Evolutionary conservation across 2,888 invertebrate genomes (phyloP).

Genomic region (Mythimna ferrago): DNA sequence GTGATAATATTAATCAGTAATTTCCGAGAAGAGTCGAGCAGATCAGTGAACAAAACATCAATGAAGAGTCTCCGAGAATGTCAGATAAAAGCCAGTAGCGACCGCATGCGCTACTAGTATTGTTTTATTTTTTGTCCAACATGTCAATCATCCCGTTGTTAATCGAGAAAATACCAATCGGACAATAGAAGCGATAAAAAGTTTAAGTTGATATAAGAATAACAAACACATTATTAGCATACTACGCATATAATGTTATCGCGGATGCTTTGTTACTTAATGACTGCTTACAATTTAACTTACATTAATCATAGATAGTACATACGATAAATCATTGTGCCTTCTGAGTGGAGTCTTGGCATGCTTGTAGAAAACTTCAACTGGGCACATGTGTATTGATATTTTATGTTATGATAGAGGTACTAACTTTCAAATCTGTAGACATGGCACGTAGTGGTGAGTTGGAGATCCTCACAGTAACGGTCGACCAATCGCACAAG

Average conservation of each 20-base stretch:
- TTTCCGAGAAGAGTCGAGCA: slow-evolving; percentile 52
- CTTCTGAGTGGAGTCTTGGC: slow-evolving; percentile 44
- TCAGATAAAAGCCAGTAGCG: slow-evolving; percentile 72
- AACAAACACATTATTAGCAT: slow-evolving; percentile 73
- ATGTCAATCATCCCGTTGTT: slow-evolving; percentile 79
- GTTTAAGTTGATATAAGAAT: slow-evolving; percentile 70
- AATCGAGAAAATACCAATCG: slow-evolving; percentile 79
- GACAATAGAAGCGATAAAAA: slow-evolving; percentile 81
- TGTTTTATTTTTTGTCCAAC: slow-evolving; percentile 80
- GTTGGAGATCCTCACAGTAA: slow-evolving; percentile 55
- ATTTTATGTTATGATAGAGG: slow-evolving; percentile 57
- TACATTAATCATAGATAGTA: slow-evolving; percentile 69
- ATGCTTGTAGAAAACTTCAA: slow-evolving; percentile 48
- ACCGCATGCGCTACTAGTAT: slow-evolving; percentile 73
- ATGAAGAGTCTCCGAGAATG: slow-evolving; percentile 61
- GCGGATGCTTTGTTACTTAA: slow-evolving; percentile 70
- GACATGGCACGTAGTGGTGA: slow-evolving; percentile 62
- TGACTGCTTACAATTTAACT: slow-evolving; percentile 69
- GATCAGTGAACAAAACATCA: slow-evolving; percentile 64
- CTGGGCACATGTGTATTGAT: slow-evolving; percentile 52
- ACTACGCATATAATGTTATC: slow-evolving; percentile 69
- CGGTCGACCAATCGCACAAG: slow-evolving; percentile 62
- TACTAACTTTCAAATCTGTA: slow-evolving; percentile 72
- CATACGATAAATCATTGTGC: slow-evolving; percentile 54
- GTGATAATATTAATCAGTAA: slow-evolving; percentile 57